Base-by-base conservation (phyloP, 2,888 invertebrate species). In the Linnaemya vulpina region DNA sequence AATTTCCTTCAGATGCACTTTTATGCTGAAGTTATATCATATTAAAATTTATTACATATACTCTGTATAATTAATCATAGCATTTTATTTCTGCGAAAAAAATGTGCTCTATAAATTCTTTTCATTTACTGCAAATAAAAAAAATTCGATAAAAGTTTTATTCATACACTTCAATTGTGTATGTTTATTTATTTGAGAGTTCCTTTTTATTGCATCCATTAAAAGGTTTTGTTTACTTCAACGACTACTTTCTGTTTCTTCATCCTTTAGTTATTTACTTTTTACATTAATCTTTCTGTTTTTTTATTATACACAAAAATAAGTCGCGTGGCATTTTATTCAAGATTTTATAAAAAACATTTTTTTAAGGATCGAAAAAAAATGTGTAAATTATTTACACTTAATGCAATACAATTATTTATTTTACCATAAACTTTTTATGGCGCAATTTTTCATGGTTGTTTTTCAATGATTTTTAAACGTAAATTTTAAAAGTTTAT, bases 361-460 rank as follows among this genome's bases (percentile, higher is more conserved):
- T 3, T 30, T 3, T 30, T 3, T 40, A 9, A 63, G 53, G 7
- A 25, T 53, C 13, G 5, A 49, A 76, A 71, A 76, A 71, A 68
- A 63, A 75, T 49, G 65, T 84, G 79, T 84, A 84, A 84, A 84
- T 84, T 84, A 80, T 84, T 84, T 76, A 84, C 80, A 73, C 76
- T 73, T 73, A 62, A 55, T 80, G 84, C 84, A 77, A 73, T 73
- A 80, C 55, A 65, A 80, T 71, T 60, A 71, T 84, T 84, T 76
- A 76, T 58, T 71, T 76, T 51, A 74, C 30, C 65, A 70, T 79
- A 49, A 83, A 79, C 70, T 79, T 71, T 78, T 79, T 58, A 67
- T 55, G 40, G 15, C 58, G 17, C 35, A 40, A 80, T 74, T 80
- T 60, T 74, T 80, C 74, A 74, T 35, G 60, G 51, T 40, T 74